Evolutionary conservation across 2,888 invertebrate genomes (phyloP).

Genomic region (Limenitis camilla): DNA sequence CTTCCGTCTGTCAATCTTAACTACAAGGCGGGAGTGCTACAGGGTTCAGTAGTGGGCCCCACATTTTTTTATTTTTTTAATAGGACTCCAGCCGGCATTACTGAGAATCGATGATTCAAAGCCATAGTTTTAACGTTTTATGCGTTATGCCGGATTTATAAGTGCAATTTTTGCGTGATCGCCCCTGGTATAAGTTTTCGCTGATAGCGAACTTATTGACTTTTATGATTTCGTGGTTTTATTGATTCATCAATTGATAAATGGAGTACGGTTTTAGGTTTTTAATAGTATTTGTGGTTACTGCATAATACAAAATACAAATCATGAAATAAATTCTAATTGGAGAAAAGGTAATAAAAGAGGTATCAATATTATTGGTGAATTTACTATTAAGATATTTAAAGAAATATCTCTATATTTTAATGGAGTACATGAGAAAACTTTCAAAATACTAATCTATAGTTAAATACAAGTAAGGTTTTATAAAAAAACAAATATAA

Average conservation of each 20-base stretch:
- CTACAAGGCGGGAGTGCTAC: conserved; percentile 61
- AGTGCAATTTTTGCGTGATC: conserved; percentile 23
- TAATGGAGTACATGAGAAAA: too few relatives aligned
- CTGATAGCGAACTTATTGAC: conserved; percentile 24
- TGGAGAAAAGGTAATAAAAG: too few relatives aligned
- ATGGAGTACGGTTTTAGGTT: too few relatives aligned
- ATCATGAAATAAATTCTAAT: conserved; percentile 23
- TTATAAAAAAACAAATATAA: too few relatives aligned
- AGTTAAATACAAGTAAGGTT: too few relatives aligned
- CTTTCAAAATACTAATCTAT: too few relatives aligned
- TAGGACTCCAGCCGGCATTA: conserved; percentile 45
- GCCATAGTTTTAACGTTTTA: conserved; percentile 29
- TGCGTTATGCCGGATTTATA: conserved; percentile 25
- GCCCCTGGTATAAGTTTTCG: conserved; percentile 15
- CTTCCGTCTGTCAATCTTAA: conserved; percentile 74
- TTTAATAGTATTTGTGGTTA: too few relatives aligned
- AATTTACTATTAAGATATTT: too few relatives aligned
- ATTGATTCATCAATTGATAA: neutral
- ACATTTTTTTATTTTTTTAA: conserved; percentile 60
- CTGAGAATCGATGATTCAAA: conserved; percentile 54
- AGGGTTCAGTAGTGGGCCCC: conserved; percentile 57
- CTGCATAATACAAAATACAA: too few relatives aligned
- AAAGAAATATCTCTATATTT: too few relatives aligned
- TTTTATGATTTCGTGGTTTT: conserved; percentile 17
- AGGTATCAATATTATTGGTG: too few relatives aligned